Evolutionary conservation across 35 echinoderm and acorn worm genomes (phyloP), one percentile per base, ranked within the genome.

Genomic region (Lytechinus variegatus): DNA sequence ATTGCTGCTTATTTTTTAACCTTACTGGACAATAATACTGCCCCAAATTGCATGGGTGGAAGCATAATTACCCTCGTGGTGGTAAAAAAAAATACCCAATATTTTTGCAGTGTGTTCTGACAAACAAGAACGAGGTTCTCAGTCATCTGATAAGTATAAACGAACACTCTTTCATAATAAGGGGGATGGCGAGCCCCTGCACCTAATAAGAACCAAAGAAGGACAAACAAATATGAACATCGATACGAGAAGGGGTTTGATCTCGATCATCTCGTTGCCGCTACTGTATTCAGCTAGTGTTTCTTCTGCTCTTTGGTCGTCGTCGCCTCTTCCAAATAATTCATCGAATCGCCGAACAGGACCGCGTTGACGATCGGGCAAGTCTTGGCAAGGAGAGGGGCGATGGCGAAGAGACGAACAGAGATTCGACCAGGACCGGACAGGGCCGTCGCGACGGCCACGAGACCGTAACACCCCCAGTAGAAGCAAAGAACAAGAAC

Each of bases 381-480:
- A 11, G 95, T 56, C 93, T 98, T 98, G 55, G 97, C 97, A 0
- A 96, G 27, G 21, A 98, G n/a, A 10, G 97, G 97, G 56, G 96
- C 96, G 27, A 94, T 12, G 86, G 95, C 96, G 87, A 91, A 86
- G 24, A 98, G 58, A 11, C 87, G 86, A 55, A 98, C 16, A 14
- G 97, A 96, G 21, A 98, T 87, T 56, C 72, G 87, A 86, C 66
- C 55, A 16, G 86, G 28, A 28, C 91, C 87, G 11, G 44, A 89
- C 9, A 91, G 19, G 86, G 53, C 92, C 24, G 94, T 21, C 29
- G 92, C 96, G 9, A 98, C 8, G 53, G 95, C 96, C 27, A 95
- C 96, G 24, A 97, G 11, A 5, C 92, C 91, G 71, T 98, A 98
- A 71, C 44, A 44, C 44, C 97, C 97, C 97, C 97, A 98, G 95